Evolutionary conservation across 2,797 vertebrate species (phyloP).

Genomic region (Sebastes steindachneri): DNA sequence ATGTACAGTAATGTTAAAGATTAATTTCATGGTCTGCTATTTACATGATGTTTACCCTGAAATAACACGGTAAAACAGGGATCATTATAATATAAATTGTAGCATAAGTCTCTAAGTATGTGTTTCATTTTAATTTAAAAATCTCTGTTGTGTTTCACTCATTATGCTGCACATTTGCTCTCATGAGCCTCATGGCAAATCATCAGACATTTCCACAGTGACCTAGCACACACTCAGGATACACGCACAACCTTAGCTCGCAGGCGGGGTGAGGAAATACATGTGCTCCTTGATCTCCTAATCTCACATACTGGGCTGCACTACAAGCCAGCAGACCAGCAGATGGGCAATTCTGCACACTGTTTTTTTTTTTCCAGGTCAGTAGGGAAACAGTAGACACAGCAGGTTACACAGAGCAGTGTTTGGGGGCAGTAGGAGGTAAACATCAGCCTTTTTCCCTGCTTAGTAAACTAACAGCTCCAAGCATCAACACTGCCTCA

Average conservation of each 20-base stretch:
- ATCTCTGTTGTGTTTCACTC: background rate
- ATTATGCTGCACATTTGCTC: constrained; percentile 5
- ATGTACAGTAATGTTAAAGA: constrained; percentile 55
- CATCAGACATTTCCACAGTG: constrained; percentile 18
- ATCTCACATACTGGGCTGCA: constrained; percentile 41
- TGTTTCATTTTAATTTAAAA: constrained; percentile 13
- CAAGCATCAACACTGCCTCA: constrained; percentile 67
- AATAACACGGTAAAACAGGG: constrained; percentile 27
- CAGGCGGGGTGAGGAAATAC: constrained; percentile 18
- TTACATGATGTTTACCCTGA: constrained; percentile 53
- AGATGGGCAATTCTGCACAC: constrained; percentile 42
- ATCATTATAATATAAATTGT: constrained; percentile 33
- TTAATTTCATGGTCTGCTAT: constrained; percentile 51
- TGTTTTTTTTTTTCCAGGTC: constrained; percentile 20
- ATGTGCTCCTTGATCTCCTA: constrained; percentile 44
- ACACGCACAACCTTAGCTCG: constrained; percentile 1
- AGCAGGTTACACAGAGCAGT: constrained; percentile 56
- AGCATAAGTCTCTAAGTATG: constrained; percentile 15
- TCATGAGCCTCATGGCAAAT: constrained; percentile 14
- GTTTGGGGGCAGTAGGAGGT: constrained; percentile 57
- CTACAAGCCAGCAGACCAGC: constrained; percentile 26
- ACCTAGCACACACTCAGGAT: background rate
- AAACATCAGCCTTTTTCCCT: constrained; percentile 60
- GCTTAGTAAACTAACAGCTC: constrained; percentile 70
- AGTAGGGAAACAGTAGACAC: constrained; percentile 48